Evolutionary conservation across 1,140 invertebrate species (phyloP), one percentile per base, ranked within the genome.

Genomic region (Cydia amplana): DNA sequence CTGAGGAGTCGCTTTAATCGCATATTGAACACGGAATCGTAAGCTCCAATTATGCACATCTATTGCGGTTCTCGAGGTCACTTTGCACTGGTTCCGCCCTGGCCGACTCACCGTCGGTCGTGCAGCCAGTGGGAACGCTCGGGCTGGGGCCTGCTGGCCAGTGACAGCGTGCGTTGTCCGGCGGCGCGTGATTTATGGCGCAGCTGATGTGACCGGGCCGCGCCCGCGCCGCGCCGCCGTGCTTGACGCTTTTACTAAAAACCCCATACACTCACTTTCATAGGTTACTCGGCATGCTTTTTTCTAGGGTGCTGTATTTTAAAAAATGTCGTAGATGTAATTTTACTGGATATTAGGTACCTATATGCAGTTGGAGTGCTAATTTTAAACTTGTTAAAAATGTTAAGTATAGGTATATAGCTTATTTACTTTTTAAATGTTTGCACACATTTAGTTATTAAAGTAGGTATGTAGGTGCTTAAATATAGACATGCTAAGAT

Each of bases 241-340:
- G 28, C 46, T 65, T 49, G 65, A 70, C 67, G 63, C 25, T 77
- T 75, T 67, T 73, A 74, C 77, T 77, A 82, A 80, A 79, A 81
- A 80, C 51, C 73, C 25, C 70, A 81, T 83, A 85, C 74, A 77
- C 76, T 87, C 80, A 82, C 83, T 89, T 88, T 89, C 85, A 86
- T 87, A 80, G 85, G 84, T 87, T 83, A 87, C 72, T 82, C 78
- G 73, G n/a, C 40, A 16, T 46, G 12, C 43, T 3, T 23, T 43
- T n/a, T 74, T 72, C 70, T 75, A 79, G 77, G 72, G 18, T 64
- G 77, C 23, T 75, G 16, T 64, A 3, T 16, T 55, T 28, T 63
- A 36, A 64, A 63, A 18, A 43, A 40, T 72, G 16, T 6, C 49
- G 25, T 9, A 51, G 49, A 36, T 46, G 12, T 5, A 4, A 49